These are phyloP conservation scores for Eupithecia subfuscata DNA, from an alignment of 2,888 invertebrate species.

Conservation along the genomic window DNA sequence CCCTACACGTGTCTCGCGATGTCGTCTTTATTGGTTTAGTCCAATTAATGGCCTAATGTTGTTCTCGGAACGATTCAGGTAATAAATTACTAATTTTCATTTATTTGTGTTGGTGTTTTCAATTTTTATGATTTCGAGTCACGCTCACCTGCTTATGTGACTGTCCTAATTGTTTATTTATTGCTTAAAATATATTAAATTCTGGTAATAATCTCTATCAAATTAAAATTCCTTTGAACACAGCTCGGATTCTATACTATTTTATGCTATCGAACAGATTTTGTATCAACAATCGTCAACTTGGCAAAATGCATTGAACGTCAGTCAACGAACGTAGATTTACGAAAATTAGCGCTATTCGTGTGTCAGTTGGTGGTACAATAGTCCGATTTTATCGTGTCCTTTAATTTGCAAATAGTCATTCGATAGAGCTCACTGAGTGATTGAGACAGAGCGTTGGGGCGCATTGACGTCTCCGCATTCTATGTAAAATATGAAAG, in stretches of 20 bases:
- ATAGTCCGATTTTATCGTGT: conserved; percentile 62
- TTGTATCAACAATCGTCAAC: conserved; percentile 3
- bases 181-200: conserved; percentile 33
- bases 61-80: conserved; percentile 62
- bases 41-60: conserved; percentile 81
- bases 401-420: conserved; percentile 76
- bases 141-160: conserved; percentile 42
- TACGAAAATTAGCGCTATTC: conserved; percentile 33
- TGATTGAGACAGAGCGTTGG: conserved; percentile 75
- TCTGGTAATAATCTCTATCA: conserved; percentile 8
- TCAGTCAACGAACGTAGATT: conserved; percentile 19
- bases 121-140: conserved; percentile 46
- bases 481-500: conserved; percentile 84
- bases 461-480: conserved; percentile 73
- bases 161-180: conserved; percentile 40
- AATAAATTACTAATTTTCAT: conserved; percentile 73
- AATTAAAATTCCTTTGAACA: conserved; percentile 14
- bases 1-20: conserved; percentile 75
- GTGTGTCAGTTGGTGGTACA: conserved; percentile 35
- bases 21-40: conserved; percentile 82
- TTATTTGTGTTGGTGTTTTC: conserved; percentile 52
- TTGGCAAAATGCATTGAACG: conserved; percentile 21
- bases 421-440: conserved; percentile 67
- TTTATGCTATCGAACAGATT: not conserved
- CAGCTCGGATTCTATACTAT: not conserved